Evolutionary conservation across 2,797 vertebrate species (phyloP), one percentile per base, ranked within the genome.

Genomic region (Xenentodon cancila): DNA sequence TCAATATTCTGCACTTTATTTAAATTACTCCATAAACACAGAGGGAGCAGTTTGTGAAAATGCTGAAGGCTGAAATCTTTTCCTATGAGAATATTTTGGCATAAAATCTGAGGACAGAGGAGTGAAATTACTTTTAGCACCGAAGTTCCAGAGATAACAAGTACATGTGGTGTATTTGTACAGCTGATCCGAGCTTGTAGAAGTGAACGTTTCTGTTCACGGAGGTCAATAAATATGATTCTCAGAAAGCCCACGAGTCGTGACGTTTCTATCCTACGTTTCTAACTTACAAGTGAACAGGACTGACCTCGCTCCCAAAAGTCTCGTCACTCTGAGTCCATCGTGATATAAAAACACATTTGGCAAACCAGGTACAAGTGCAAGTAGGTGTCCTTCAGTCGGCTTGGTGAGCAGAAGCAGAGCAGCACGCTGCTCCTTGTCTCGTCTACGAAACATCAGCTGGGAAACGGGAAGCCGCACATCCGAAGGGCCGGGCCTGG

Each of bases 1-100:
- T 25, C 37, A 9, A 73, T n/a, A 21, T 54, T 62, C 18, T 65
- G 16, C 56, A 30, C 13, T 87, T 84, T 84, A 84, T 64, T 79
- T 72, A 82, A 11, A 21, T 74, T 66, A 73, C 53, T 73, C n/a
- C 53, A 71, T 63, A 48, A 59, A 64, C 53, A 81, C 52, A 80
- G 45, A 79, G 25, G 67, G 70, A 73, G 53, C 12, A 37, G 22
- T 52, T 57, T 40, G 43, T 62, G 46, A 50, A 76, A 76, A 68
- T 21, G 4, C 40, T 30, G 32, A 63, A 49, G 17, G 54, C 55
- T 63, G 4, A 47, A 50, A 54, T 65, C 21, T 66, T 56, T 68
- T 72, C 77, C 63, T 53, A 45, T 52, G 40, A 59, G 49, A 68
- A 74, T 52, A 49, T 68, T 93, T 94, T 94, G 92, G 93, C 92